Percentiles rank a stretch among this genome's conserved stretches.
Evolutionary conservation across 2,113 vertebrate species (phyloP).

Genomic region (Tragelaphus strepsiceros): DNA sequence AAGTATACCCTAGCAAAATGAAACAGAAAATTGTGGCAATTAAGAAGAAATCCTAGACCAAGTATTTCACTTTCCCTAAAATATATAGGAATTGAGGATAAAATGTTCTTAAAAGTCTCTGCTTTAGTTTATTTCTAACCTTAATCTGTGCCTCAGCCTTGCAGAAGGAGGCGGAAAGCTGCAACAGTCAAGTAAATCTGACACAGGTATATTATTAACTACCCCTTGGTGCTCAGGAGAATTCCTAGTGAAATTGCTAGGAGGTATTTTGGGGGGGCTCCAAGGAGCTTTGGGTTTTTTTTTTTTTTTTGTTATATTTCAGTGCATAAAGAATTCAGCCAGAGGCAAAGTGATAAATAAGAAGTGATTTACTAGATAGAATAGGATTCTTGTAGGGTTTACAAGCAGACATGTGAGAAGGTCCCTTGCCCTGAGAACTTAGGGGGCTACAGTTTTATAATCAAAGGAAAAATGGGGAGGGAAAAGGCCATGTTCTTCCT

Average conservation of each 20-base stretch:
- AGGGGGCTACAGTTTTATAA: background rate
- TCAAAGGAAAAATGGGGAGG: background rate
- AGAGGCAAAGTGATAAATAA: background rate
- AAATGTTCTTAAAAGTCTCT: background rate
- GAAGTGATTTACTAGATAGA: background rate
- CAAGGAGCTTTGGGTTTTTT: background rate
- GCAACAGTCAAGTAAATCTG: background rate
- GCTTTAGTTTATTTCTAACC: background rate
- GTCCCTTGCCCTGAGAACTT: background rate
- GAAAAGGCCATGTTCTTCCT: background rate
- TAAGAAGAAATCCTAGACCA: background rate
- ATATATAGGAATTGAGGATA: background rate
- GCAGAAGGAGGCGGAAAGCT: background rate
- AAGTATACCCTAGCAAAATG: background rate
- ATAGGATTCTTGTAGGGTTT: background rate
- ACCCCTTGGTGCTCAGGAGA: background rate
- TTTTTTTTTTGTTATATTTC: background rate
- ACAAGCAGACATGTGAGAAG: background rate
- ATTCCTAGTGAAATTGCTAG: background rate
- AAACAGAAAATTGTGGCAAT: background rate
- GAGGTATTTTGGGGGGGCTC: background rate
- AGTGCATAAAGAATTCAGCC: background rate
- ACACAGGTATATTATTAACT: background rate
- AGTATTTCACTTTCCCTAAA: background rate
- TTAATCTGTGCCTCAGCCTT: background rate